These are phyloP conservation scores for Cacoxenus indagator DNA, from an alignment of 2,888 invertebrate genomes.

Conservation along the genomic window DNA sequence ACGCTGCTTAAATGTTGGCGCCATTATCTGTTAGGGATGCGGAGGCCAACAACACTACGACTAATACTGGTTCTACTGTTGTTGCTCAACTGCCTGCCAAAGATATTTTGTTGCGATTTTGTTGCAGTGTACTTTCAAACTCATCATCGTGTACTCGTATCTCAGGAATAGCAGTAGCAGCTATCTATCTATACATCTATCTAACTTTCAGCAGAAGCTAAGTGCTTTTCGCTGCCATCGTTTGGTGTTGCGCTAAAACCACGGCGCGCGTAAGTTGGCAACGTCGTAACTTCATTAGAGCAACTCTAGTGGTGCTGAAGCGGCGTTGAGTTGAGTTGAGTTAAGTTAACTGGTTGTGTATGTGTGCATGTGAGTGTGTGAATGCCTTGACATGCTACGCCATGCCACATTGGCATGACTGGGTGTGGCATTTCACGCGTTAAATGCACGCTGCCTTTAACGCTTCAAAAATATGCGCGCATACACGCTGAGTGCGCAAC, in stretches of 20 bases:
- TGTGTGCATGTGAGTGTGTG: no score
- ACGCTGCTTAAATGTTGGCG: neutral
- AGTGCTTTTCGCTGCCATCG: conserved; percentile 9
- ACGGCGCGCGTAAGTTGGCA: neutral
- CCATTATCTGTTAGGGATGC: neutral
- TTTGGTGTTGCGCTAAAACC: neutral
- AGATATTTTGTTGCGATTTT: conserved; percentile 15
- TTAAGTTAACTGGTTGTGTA: no score
- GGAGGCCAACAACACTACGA: neutral
- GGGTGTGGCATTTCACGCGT: conserved; percentile 16
- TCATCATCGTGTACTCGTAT: neutral
- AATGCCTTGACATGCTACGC: neutral
- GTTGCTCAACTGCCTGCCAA: neutral
- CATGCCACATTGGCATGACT: neutral
- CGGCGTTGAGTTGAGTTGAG: neutral
- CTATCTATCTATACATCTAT: conserved; percentile 8
- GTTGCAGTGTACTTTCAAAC: conserved; percentile 3
- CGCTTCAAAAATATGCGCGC: neutral
- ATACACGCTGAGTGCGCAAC: neutral
- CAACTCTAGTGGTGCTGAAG: conserved; percentile 27
- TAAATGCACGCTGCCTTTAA: conserved; percentile 6
- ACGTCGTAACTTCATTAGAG: conserved; percentile 40
- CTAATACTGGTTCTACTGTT: neutral
- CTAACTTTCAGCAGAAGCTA: conserved; percentile 13
- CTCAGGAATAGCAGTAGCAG: no score